Percentiles rank a stretch among this genome's conserved stretches.
phyloP scores from a whole-genome alignment of 2,888 invertebrate species.

The Drosophila pseudotalamancana region DNA sequence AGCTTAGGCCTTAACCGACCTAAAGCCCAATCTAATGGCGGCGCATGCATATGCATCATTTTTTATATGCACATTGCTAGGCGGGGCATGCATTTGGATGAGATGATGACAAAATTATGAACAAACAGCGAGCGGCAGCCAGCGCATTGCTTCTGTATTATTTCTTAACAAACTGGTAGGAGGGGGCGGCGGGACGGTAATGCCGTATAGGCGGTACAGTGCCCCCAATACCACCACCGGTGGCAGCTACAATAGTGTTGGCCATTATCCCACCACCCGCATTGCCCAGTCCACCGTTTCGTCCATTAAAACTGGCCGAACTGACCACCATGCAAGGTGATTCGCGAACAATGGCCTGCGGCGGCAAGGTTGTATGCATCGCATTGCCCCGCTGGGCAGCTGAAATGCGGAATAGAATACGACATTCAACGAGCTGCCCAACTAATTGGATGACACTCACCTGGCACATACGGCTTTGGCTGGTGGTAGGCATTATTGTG shows the following conservation, averaged over 20 bases:
- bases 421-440: not conserved
- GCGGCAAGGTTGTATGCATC: slow-evolving; percentile 80
- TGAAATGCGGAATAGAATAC: slow-evolving; percentile 33
- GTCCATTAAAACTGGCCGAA: slow-evolving; percentile 80
- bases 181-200: slow-evolving; percentile 79
- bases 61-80: slow-evolving; percentile 45
- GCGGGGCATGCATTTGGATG: slow-evolving; percentile 54
- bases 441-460: slow-evolving; percentile 47
- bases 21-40: slow-evolving; percentile 45
- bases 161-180: slow-evolving; percentile 83
- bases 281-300: slow-evolving; percentile 75
- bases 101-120: slow-evolving; percentile 57
- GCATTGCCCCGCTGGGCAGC: slow-evolving; percentile 79
- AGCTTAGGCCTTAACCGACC: slow-evolving; percentile 35
- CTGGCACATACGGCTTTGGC: slow-evolving; percentile 83
- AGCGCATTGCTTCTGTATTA: slow-evolving; percentile 75
- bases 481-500: slow-evolving; percentile 82
- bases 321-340: slow-evolving; percentile 81
- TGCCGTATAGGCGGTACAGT: slow-evolving; percentile 76
- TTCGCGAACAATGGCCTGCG: slow-evolving; percentile 80
- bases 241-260: slow-evolving; percentile 70
- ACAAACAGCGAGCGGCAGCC: slow-evolving; percentile 72
- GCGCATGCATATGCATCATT: slow-evolving; percentile 43
- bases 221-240: slow-evolving; percentile 67
- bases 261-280: slow-evolving; percentile 69